A percentile compares a stretch with the other conserved stretches of the same genome.
Evolutionary conservation across 2,113 vertebrate species (phyloP).

Genomic region (Spilogale gracilis): DNA sequence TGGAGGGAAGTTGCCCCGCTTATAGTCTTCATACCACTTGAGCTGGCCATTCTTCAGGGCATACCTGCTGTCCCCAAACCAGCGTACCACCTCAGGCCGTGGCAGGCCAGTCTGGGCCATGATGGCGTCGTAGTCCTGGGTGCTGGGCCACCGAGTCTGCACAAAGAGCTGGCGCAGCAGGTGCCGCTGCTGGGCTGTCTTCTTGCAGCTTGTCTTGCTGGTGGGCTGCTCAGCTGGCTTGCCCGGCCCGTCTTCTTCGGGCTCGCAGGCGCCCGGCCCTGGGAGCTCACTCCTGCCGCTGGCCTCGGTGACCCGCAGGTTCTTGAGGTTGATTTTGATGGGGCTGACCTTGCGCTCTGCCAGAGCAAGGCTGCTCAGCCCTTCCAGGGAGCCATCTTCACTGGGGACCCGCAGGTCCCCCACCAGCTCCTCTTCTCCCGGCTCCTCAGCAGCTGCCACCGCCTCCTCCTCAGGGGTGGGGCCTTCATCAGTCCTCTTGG

Average conservation of each 20-base stretch:
- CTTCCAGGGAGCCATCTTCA: slow-evolving; percentile 89
- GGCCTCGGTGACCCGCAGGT: slow-evolving; percentile 96
- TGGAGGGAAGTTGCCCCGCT: slow-evolving; percentile 89
- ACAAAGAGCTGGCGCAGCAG: slow-evolving; percentile 95
- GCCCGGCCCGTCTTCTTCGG: slow-evolving; percentile 60
- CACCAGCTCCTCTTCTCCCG: slow-evolving; percentile 84
- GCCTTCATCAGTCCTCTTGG: slow-evolving; percentile 88
- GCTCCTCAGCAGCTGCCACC: slow-evolving; percentile 79
- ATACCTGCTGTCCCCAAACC: slow-evolving; percentile 97
- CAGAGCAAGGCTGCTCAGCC: background rate
- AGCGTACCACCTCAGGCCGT: slow-evolving; percentile 96
- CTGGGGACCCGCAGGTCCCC: slow-evolving; percentile 87
- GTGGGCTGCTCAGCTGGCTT: slow-evolving; percentile 82
- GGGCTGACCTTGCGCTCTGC: slow-evolving; percentile 95
- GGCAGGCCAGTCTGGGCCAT: slow-evolving; percentile 93
- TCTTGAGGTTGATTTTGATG: slow-evolving; percentile 98
- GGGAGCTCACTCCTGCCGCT: slow-evolving; percentile 88
- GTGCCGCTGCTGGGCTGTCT: slow-evolving; percentile 96
- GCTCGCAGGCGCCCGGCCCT: slow-evolving; percentile 18
- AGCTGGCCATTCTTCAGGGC: slow-evolving; percentile 97
- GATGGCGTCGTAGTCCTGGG: slow-evolving; percentile 94
- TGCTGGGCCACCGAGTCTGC: slow-evolving; percentile 96
- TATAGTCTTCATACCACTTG: slow-evolving; percentile 97
- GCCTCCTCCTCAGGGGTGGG: slow-evolving; percentile 87
- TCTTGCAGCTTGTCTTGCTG: slow-evolving; percentile 90